A percentile compares a stretch with the other conserved stretches of the same genome.
These are phyloP conservation scores for Sterna hirundo DNA, from an alignment of 2,113 vertebrate species.

Conservation along the genomic window DNA sequence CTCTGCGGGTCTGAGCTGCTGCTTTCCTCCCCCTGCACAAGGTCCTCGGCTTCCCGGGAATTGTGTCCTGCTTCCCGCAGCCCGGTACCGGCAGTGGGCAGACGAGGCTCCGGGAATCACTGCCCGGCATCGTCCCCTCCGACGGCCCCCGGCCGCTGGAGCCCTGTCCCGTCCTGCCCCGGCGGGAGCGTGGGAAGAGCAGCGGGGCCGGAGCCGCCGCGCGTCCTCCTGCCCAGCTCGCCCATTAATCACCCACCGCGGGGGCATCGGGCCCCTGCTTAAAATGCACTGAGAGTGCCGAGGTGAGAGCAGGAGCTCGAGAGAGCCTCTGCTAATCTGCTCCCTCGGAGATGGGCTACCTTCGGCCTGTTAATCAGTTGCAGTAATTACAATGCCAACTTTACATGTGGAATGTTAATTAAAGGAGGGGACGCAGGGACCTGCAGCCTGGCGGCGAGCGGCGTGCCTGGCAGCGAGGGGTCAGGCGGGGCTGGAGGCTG, in stretches of 20 bases:
- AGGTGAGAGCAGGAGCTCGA: conserved; percentile 66
- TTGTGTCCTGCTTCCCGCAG: fast-evolving
- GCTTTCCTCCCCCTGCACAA: not conserved
- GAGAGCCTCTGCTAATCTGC: conserved; percentile 77
- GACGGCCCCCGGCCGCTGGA: fast-evolving
- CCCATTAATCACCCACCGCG: conserved; percentile 72
- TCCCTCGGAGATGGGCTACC: conserved; percentile 76
- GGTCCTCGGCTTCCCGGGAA: not conserved
- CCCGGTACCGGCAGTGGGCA: not conserved
- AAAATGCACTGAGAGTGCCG: conserved; percentile 72
- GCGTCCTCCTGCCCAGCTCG: conserved; percentile 36
- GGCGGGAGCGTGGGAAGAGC: not conserved
- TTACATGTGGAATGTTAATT: conserved; percentile 78
- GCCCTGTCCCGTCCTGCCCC: fast-evolving
- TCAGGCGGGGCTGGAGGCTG: not conserved
- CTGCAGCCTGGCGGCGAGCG: not conserved
- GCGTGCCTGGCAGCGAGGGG: not conserved
- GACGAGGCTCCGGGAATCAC: not conserved
- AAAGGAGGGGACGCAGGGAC: not conserved
- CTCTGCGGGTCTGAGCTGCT: fast-evolving
- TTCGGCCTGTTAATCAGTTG: conserved; percentile 82
- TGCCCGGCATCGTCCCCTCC: not conserved
- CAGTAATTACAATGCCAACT: conserved; percentile 82
- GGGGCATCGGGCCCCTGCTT: conserved; percentile 65
- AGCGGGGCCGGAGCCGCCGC: conserved; percentile 33